A percentile compares a stretch with the other conserved stretches of the same genome.
Evolutionary conservation across 2,888 invertebrate species (phyloP).

Genomic region (Andrena praecox): DNA sequence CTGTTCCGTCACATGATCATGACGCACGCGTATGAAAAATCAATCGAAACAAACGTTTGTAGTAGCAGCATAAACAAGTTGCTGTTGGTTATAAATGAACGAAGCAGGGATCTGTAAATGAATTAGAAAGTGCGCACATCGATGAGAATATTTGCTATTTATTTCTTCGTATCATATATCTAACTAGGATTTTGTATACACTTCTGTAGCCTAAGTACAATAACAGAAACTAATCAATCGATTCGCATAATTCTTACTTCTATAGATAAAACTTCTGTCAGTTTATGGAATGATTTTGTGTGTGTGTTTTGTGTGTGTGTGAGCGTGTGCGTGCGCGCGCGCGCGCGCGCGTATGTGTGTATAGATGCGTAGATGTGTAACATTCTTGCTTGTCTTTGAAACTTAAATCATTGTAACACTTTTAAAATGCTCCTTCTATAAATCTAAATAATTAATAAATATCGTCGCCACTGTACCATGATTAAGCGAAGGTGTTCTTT

Average conservation of each 20-base stretch:
- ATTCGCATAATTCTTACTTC: constrained; percentile 55
- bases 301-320: constrained; percentile 48
- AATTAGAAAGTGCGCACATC: neutral
- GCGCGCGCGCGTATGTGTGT: constrained; percentile 5
- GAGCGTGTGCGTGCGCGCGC: constrained; percentile 31
- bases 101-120: too few relatives aligned
- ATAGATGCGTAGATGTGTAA: constrained; percentile 44
- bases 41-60: neutral
- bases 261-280: constrained; percentile 55
- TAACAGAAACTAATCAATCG: constrained; percentile 65
- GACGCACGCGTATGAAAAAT: too few relatives aligned
- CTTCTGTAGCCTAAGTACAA: constrained; percentile 67
- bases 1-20: too few relatives aligned
- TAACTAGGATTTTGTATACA: constrained; percentile 66
- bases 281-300: constrained; percentile 61
- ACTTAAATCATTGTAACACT: neutral
- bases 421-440: neutral
- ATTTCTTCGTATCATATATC: constrained; percentile 56
- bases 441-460: constrained; percentile 20
- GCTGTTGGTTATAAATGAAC: too few relatives aligned
- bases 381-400: constrained; percentile 23
- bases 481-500: neutral
- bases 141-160: constrained; percentile 49
- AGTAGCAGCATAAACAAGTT: neutral
- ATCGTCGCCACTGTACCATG: constrained; percentile 2